A percentile compares a stretch with the other conserved stretches of the same genome.
Evolutionary conservation across 2,113 vertebrate genomes (phyloP).

Genomic region (Myotis yumanensis): DNA sequence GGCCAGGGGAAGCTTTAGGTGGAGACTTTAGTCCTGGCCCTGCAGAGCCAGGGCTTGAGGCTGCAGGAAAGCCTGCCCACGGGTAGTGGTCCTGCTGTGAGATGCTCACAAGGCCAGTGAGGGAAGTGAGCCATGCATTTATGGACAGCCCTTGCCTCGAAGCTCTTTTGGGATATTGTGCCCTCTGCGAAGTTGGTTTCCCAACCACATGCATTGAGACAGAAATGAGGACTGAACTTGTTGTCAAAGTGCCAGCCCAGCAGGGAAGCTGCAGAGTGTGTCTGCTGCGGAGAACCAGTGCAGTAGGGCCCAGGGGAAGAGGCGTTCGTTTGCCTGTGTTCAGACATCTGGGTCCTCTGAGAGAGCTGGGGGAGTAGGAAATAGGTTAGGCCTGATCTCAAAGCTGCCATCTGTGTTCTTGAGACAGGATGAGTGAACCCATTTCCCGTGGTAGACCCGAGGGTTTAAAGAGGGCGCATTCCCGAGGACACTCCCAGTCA

Average conservation of each 20-base stretch:
- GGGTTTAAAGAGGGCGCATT: constrained; percentile 8
- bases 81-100: background rate
- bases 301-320: background rate
- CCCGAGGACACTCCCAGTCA: background rate
- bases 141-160: background rate
- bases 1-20: background rate
- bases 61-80: background rate
- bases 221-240: background rate
- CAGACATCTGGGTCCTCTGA: background rate
- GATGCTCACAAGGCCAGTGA: background rate
- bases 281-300: background rate
- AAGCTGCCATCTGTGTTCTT: background rate
- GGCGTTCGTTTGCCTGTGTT: background rate
- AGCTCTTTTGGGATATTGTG: background rate
- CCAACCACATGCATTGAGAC: background rate
- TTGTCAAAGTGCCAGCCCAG: background rate
- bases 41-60: background rate
- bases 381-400: background rate
- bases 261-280: background rate
- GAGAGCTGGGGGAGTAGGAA: background rate
- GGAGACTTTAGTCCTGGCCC: background rate
- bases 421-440: background rate
- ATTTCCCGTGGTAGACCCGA: constrained; percentile 10
- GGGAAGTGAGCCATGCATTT: background rate
- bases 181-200: background rate